Base-by-base conservation (phyloP, 2,113 vertebrate genomes). In the Microcebus lehilahytsara region DNA sequence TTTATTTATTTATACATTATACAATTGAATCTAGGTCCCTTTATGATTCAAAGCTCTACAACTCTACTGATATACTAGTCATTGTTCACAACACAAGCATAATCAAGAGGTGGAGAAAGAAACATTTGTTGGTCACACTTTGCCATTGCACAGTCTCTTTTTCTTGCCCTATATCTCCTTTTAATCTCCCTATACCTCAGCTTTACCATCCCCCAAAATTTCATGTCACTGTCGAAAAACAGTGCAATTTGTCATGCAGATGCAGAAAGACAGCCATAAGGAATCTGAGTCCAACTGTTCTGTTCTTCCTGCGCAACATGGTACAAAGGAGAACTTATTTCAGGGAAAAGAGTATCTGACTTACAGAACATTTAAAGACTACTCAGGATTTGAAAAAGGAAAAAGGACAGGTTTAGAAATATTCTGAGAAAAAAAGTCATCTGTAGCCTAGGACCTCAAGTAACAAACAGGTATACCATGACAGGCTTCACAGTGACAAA, bases 261-360 rank as follows among this genome's bases (percentile, higher is more conserved):
- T 25, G 42, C 72, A 94, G 12, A 80, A 64, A 85, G 64, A 9
- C 0, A 79, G n/a, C 11, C 23, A 9, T 1, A 67, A 81, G 27
- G 37, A 75, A 71, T 37, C 72, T 40, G 79, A 83, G 74, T n/a
- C 8, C 66, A 83, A 42, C 32, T 12, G 42, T 72, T 62, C 51
- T 51, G 32, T 5, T 81, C 32, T 42, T 83, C 58, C 27, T 51
- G 69, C 3, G 89, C 53, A 81, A 53, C 0, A 1, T 53, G 67
- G 46, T n/a, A 94, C 78, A 92, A 20, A 97, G 72, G 17, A 86
- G 37, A 78, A 32, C 74, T 96, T 88, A 95, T 49, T 74, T 27
- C 20, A 69, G 51, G 42, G 34, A 79, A 80, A 75, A 46, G 14
- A 14, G 11, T 25, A 64, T 91, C 64, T 93, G 86, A 89, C 49